Conservation (phyloP, 2,113 vertebrate species). For the Hiodon tergisus region DNA sequence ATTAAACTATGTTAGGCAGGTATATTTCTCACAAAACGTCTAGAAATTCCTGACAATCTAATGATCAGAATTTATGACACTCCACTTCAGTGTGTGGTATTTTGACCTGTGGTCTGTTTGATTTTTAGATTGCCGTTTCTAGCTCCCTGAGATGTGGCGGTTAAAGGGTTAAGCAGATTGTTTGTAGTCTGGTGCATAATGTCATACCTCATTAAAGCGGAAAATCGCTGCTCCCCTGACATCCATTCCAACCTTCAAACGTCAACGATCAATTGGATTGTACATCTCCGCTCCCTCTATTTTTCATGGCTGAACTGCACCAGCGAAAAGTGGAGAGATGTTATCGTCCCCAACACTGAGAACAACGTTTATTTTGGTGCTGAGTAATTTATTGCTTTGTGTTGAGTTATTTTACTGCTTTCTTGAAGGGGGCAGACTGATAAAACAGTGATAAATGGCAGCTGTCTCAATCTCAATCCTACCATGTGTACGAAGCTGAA, state of each 20-base stretch:
- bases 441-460: no score
- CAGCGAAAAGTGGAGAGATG: not conserved
- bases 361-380: not conserved
- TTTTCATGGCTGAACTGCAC: slow-evolving; percentile 10
- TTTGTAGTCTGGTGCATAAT: slow-evolving; percentile 11
- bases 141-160: not conserved
- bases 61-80: no score
- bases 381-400: no score
- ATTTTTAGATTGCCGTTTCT: not conserved
- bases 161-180: slow-evolving; percentile 3
- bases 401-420: no score
- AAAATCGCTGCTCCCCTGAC: not conserved
- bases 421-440: no score
- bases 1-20: no score
- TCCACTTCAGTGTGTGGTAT: not conserved
- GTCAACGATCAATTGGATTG: not conserved
- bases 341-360: not conserved
- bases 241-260: slow-evolving; percentile 8
- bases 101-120: slow-evolving; percentile 10
- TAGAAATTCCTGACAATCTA: no score
- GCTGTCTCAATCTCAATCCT: no score
- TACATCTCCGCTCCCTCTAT: not conserved
- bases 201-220: slow-evolving; percentile 14
- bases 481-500: no score
- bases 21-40: no score